Base-by-base conservation (phyloP, 2,888 invertebrate genomes). In the Tortrix viridana region DNA sequence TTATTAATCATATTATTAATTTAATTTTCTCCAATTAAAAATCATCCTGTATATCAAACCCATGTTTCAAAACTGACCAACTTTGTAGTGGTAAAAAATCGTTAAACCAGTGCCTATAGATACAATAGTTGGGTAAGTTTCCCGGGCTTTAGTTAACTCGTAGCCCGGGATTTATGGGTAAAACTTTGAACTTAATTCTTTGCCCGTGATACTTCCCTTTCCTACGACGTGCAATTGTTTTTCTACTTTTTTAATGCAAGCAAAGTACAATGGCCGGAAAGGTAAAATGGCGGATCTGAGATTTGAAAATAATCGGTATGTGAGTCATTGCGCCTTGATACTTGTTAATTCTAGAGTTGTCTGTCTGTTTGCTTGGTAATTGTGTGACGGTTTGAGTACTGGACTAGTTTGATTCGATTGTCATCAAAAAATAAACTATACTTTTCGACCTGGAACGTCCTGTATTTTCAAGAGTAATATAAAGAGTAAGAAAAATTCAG, bases 61-160 rank as follows among this genome's bases (percentile, higher is more conserved):
- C 32, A 32, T 12, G 32, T 12, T 32, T 12, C 12, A 41, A n/a
- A 41, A 41, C 1, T 16, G 6, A 16, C 16, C 41, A 41, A 16
- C 16, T 5, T 16, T 41, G 5, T n/a, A n/a, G 16, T n/a, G 46
- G 20, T 47, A 53, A 63, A 58, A 32, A 63, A 58, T 63, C 26
- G 20, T 58, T 48, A 62, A 52, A 53, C 54, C 54, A 50, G 75
- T 65, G 69, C 65, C 66, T 68, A 65, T 62, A 69, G 63, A 65
- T 66, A 74, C 74, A 75, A 74, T 80, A 78, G 80, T 79, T 79
- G 84, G 79, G 75, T 79, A 80, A 81, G 84, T 85, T 85, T 82
- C 80, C 82, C 81, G 80, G 82, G 77, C 79, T 79, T 79, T 79
- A 85, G 86, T 86, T 86, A 83, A 85, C 85, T 86, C 84, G 86